Evolutionary conservation across 2,113 vertebrate species (phyloP), one percentile per base, ranked within the genome.

Genomic region (Penelope pileata): DNA sequence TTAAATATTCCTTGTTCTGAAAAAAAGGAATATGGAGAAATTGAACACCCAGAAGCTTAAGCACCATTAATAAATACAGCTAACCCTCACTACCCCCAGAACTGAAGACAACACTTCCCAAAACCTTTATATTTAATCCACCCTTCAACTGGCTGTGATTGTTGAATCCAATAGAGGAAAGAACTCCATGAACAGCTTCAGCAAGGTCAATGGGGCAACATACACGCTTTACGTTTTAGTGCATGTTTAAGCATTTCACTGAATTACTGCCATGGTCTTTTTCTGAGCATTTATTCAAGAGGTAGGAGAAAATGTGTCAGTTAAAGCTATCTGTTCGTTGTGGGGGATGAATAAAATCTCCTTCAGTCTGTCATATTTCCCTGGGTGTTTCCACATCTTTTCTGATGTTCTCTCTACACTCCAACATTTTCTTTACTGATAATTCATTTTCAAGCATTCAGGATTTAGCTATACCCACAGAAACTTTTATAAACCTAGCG

Each of bases 241-340:
- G 30, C 45, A 68, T 38, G n/a, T 51, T 89, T 75, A 92, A 91
- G 19, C 53, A 73, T 68, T 91, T 86, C 47, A 69, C 42, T 38
- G 47, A 91, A 83, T 69, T 88, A 8, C 0, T 80, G 38, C 50
- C 63, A 88, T 0, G 1, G 72, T 53, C 45, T 36, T 82, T 79
- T 74, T 45, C 76, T 42, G 10, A 88, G 47, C 24, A 70, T 73
- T 95, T 88, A 83, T 88, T 67, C 67, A 95, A 90, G 45, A 86
- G 32, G 10, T 45, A 90, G 40, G 42, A 76, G 47, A 63, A 96
- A 94, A 90, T 27, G 32, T n/a, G 47, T 50, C 80, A 93, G 66
- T 75, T 96, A 73, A 86, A 80, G 24, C 83, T 83, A 63, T 19
- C 4, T 8, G 4, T n/a, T 91, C 72, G 24, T 62, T 84, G 47